Base-by-base conservation (phyloP, 1,140 invertebrate genomes). In the Helicoverpa zea region DNA sequence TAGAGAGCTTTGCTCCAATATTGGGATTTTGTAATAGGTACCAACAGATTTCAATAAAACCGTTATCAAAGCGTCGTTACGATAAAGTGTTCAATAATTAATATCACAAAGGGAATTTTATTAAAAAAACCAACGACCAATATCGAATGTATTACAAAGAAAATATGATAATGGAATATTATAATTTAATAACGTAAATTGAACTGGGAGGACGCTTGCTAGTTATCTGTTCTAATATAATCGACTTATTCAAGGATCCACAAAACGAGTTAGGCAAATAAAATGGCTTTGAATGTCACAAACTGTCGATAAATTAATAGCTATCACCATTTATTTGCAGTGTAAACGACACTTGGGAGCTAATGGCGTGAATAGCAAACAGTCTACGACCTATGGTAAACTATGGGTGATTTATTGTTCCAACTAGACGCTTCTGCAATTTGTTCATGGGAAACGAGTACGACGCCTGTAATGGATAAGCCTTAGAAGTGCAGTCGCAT, bases 171-270 rank as follows among this genome's bases (percentile, higher is more conserved):
- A 63, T 61, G 43, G 43, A 49, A 51, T 61, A n/a, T 10, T 23
- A 23, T 61, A 56, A 13, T 75, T 59, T 7, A 47, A 43, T 78
- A 54, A 43, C 52, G 30, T 16, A 68, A 68, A 56, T 66, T 68
- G 7, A 30, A 13, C 35, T 18, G 47, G 35, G 16, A 79, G 61
- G 59, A 23, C 68, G 66, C 49, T 12, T 18, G 30, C 29, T 61
- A 16, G 12, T 80, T 80, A 80, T 68, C 35, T 76, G 12, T 81
- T 76, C 13, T 61, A 70, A 70, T 72, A 81, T 52, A 77, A 81
- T 76, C 79, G 35, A 51, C 54, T 81, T 81, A 77, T 76, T 54
- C 13, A 18, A 11, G 11, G 59, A 56, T 61, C 12, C 49, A 56
- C 11, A 30, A 63, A 63, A 54, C 12, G 12, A 54, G 16, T 18